phyloP scores from a whole-genome alignment of 2,888 invertebrate genomes.

The Euzophera pinguis region DNA sequence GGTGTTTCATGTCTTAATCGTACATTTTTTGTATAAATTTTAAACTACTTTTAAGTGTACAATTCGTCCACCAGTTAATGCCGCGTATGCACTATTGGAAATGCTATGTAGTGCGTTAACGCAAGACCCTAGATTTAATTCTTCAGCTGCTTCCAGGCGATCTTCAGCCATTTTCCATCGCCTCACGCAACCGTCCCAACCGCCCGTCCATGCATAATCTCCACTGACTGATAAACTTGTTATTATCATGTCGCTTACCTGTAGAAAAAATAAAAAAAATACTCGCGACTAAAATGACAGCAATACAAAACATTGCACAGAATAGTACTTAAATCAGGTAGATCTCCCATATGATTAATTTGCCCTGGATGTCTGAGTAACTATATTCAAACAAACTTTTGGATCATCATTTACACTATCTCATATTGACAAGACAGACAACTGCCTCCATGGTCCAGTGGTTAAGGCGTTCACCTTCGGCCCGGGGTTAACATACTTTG shows the following conservation, averaged over 20 bases:
- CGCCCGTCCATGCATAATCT: slow-evolving; percentile 74
- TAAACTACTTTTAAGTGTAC: slow-evolving; percentile 33
- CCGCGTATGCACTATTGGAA: slow-evolving; percentile 41
- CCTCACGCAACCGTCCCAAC: slow-evolving; percentile 76
- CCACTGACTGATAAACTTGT: slow-evolving; percentile 66
- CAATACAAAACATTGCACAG: too few species aligned
- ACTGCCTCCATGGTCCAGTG: too few species aligned
- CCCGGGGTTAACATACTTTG: too few species aligned
- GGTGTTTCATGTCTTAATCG: background rate
- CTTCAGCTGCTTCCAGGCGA: slow-evolving; percentile 51
- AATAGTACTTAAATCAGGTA: too few species aligned
- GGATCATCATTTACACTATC: too few species aligned
- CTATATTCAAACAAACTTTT: too few species aligned
- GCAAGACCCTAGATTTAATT: slow-evolving; percentile 55
- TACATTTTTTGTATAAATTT: background rate
- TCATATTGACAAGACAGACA: too few species aligned
- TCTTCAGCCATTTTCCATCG: slow-evolving; percentile 57
- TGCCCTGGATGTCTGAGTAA: too few species aligned
- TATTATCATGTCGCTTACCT: slow-evolving; percentile 74
- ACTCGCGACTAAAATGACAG: too few species aligned
- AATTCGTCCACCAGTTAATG: slow-evolving; percentile 50
- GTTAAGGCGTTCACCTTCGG: too few species aligned
- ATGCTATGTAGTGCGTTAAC: slow-evolving; percentile 53
- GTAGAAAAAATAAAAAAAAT: slow-evolving; percentile 16
- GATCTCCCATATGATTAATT: too few species aligned